Evolutionary conservation across 2,113 vertebrate genomes (phyloP).

Genomic region (Bubo blakistoni): DNA sequence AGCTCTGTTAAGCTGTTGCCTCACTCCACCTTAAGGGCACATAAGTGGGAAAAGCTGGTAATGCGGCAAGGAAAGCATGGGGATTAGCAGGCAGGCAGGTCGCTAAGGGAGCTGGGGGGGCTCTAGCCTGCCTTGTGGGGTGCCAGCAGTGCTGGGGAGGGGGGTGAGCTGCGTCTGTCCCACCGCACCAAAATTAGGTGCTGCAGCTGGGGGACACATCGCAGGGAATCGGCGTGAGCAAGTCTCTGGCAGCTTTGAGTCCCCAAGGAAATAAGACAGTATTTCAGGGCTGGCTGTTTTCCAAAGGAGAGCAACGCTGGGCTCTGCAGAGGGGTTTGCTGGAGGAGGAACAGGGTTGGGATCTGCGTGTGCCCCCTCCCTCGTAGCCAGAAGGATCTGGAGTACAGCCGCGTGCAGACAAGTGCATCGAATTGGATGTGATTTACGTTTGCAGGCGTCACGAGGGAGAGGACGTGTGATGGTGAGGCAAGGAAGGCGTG

Average conservation of each 20-base stretch:
- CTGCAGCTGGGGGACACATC: neutral
- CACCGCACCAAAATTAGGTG: neutral
- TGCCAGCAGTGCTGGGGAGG: neutral
- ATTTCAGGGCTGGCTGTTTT: neutral
- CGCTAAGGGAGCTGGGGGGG: neutral
- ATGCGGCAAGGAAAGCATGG: neutral
- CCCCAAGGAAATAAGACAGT: neutral
- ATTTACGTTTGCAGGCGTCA: neutral
- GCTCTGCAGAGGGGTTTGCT: neutral
- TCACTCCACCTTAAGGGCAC: conserved; percentile 35
- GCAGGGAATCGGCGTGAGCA: neutral
- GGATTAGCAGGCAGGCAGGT: conserved; percentile 40
- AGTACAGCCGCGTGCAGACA: neutral
- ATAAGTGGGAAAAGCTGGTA: conserved; percentile 12
- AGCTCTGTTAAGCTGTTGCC: conserved; percentile 15
- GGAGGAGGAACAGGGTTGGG: neutral
- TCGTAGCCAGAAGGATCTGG: neutral
- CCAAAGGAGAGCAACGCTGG: neutral
- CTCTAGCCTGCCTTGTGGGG: neutral
- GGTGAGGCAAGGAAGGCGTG: neutral
- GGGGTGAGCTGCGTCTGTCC: neutral
- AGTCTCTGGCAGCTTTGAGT: neutral
- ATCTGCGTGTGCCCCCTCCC: neutral
- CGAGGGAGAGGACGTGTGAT: neutral
- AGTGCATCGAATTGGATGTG: neutral